Conservation (phyloP, 2,888 invertebrate species). For the Eristalinus aeneus region DNA sequence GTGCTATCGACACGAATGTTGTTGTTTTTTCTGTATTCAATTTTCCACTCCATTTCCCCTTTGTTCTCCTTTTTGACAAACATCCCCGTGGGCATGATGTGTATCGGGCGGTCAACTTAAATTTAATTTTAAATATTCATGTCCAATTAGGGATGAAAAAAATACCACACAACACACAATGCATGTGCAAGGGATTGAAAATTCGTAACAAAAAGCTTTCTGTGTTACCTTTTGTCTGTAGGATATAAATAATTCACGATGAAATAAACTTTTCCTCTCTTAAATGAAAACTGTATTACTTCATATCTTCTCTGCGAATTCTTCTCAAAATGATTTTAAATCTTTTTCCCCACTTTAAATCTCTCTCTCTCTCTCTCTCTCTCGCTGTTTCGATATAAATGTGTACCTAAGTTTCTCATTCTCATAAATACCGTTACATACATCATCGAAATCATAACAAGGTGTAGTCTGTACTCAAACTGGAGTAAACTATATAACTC, state of each 20-base stretch:
- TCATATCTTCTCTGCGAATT: neutral
- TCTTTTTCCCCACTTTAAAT: neutral
- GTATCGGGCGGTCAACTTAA: neutral
- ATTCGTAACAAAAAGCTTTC: neutral
- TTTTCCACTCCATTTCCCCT: neutral
- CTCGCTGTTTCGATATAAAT: neutral
- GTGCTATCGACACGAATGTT: neutral
- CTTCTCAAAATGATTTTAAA: too few species aligned
- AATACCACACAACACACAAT: neutral
- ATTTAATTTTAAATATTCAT: neutral
- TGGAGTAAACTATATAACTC: neutral
- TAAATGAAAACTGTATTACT: neutral
- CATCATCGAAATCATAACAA: slow-evolving; percentile 32
- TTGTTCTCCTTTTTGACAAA: neutral
- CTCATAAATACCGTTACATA: slow-evolving; percentile 29
- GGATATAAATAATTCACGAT: neutral
- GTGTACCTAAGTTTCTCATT: neutral
- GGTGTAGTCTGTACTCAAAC: neutral
- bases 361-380: neutral
- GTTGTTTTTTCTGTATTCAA: neutral
- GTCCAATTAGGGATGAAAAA: neutral
- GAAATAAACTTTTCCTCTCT: neutral
- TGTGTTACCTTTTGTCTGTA: neutral
- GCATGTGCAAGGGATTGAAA: neutral
- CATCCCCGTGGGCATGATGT: neutral